phyloP scores from a whole-genome alignment of 30 jellyfish, hydroid and myxozoan species.

The Morbakka virulenta region DNA sequence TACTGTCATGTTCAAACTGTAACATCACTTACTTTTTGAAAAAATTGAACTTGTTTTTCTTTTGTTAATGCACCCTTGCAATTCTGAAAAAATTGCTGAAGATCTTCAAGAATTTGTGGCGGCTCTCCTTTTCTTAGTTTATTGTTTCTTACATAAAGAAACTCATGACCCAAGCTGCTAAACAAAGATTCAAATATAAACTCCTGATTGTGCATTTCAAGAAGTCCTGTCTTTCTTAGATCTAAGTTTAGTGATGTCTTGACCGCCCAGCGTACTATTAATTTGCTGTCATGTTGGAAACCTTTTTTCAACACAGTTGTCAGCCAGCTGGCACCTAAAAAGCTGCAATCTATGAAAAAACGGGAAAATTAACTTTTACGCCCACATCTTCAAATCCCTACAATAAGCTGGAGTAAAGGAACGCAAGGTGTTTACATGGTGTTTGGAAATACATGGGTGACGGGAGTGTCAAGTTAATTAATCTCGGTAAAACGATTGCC shows the following conservation, averaged over 20 bases:
- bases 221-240: conserved; percentile 1
- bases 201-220: conserved; percentile 8
- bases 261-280: conserved; percentile 68
- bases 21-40: not conserved
- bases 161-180: conserved; percentile 26
- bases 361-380: too few species aligned
- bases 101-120: conserved; percentile 11
- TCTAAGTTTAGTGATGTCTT: conserved; percentile 45
- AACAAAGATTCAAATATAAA: conserved; percentile 49
- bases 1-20: too few species aligned
- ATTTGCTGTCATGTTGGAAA: conserved; percentile 76
- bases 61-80: conserved; percentile 19
- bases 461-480: too few species aligned
- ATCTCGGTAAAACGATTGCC: too few species aligned
- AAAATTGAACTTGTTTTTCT: not conserved
- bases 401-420: too few species aligned
- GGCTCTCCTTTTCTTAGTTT: not conserved
- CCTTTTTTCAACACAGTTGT: conserved; percentile 58
- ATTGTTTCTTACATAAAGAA: conserved; percentile 35
- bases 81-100: conserved; percentile 14
- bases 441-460: too few species aligned
- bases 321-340: too few species aligned
- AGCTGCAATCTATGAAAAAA: too few species aligned
- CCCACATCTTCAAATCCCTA: too few species aligned
- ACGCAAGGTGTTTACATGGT: too few species aligned